phyloP scores from a whole-genome alignment of 2,113 vertebrate genomes.

The Oryzias curvinotus region DNA sequence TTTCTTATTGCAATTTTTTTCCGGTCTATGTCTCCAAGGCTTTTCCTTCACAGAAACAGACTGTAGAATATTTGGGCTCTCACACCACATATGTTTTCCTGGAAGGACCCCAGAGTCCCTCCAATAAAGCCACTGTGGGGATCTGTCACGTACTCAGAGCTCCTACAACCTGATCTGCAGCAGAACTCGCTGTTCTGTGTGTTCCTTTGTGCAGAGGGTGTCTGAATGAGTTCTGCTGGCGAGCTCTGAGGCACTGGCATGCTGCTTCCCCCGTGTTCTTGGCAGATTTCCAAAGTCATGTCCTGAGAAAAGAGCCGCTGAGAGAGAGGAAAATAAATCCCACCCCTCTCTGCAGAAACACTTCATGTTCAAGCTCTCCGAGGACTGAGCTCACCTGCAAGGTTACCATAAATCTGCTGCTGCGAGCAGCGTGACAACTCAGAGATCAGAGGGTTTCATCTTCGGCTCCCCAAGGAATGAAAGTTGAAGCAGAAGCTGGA shows the following conservation, averaged over 20 bases:
- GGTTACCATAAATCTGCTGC: not conserved
- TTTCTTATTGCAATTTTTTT: too few species aligned
- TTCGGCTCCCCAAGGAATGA: too few species aligned
- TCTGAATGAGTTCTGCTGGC: slow-evolving; percentile 42
- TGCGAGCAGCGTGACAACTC: too few species aligned
- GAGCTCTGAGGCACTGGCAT: slow-evolving; percentile 39
- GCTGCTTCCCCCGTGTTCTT: slow-evolving; percentile 58
- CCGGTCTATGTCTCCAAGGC: too few species aligned
- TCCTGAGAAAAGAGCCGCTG: slow-evolving; percentile 37
- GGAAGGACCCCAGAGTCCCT: slow-evolving; percentile 5
- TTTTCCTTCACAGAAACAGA: not conserved
- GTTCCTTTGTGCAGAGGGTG: slow-evolving; percentile 44
- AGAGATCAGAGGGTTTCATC: too few species aligned
- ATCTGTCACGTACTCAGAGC: slow-evolving; percentile 24
- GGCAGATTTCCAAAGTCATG: slow-evolving; percentile 59
- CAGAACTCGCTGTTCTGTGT: slow-evolving; percentile 49
- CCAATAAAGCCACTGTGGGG: slow-evolving; percentile 4
- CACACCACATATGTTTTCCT: slow-evolving; percentile 27
- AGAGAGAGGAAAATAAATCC: slow-evolving; percentile 46
- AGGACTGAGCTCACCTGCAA: not conserved
- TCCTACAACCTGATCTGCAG: slow-evolving; percentile 41
- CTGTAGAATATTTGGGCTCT: not conserved
- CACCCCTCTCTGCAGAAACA: slow-evolving; percentile 32
- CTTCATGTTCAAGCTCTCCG: slow-evolving; percentile 1
- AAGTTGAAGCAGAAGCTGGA: too few species aligned